Conservation (phyloP, 2,888 invertebrate species). For the Eudasyphora cyanicolor region DNA sequence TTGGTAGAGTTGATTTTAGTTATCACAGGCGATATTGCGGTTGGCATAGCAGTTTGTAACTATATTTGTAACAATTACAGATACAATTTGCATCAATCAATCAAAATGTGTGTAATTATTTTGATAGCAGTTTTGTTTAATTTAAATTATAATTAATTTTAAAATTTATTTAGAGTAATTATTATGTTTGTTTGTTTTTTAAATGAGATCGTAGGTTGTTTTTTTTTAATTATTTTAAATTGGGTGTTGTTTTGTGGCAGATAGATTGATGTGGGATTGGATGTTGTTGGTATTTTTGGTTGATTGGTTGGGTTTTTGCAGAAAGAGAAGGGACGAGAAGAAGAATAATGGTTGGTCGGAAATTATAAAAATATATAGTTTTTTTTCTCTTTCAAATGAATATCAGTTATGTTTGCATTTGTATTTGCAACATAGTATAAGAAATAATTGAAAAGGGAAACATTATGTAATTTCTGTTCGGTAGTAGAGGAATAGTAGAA, state of each 20-base stretch:
- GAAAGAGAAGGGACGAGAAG: too few relatives aligned
- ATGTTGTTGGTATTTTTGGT: not conserved
- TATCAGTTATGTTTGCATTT: not conserved
- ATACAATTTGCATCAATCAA: constrained; percentile 43
- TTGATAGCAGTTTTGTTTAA: not conserved
- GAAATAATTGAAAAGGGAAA: not conserved
- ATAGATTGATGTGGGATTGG: not conserved
- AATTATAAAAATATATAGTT: not conserved
- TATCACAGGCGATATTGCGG: constrained; percentile 79
- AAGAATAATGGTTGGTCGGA: not conserved
- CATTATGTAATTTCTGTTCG: not conserved
- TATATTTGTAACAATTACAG: constrained; percentile 66
- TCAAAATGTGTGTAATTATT: constrained; percentile 14
- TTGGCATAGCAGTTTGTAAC: constrained; percentile 75
- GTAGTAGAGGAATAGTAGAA: not conserved
- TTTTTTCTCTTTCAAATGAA: too few relatives aligned
- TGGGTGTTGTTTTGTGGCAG: constrained; percentile 18
- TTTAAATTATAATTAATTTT: constrained; percentile 6
- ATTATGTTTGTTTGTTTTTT: constrained; percentile 1
- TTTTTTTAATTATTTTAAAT: constrained; percentile 19
- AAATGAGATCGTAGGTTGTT: constrained; percentile 47
- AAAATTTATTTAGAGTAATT: not conserved
- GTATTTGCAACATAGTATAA: not conserved
- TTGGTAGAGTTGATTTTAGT: constrained; percentile 71
- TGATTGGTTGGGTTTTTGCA: not conserved